Base-by-base conservation (phyloP, 2,888 invertebrate genomes). In the Macroteleia sp. region DNA sequence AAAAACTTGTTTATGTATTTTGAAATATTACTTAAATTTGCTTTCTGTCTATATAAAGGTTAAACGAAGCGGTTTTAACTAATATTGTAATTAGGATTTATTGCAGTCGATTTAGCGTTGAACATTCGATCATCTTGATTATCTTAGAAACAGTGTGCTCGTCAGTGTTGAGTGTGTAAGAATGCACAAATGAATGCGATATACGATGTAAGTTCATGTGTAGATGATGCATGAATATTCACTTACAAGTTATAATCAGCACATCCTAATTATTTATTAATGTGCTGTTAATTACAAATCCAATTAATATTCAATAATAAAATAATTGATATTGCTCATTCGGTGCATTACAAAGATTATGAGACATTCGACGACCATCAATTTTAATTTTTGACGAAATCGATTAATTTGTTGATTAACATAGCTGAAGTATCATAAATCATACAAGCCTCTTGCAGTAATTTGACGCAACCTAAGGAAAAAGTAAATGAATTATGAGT, bases 1-100 rank as follows among this genome's bases (percentile, higher is more conserved):
- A n/a, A n/a, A n/a, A n/a, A n/a, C n/a, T n/a, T n/a, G n/a, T n/a
- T n/a, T n/a, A n/a, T n/a, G n/a, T n/a, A n/a, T n/a, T n/a, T 62
- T 62, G 42, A 64, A 54, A 25, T 66, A 44, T 44, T 20, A 14
- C 41, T 50, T 16, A 32, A 59, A 59, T 57, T 52, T 12, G 64
- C 28, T 64, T 50, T 42, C 22, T 41, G 25, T 57, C 17, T 39
- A 28, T 3, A 14, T 16, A 48, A 57, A 67, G 57, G 67, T 57
- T 67, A 67, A 67, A 57, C 57, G 67, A 46, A 39, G 48, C n/a
- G 41, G 22, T 57, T 70, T 57, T 52, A 61, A 70, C 70, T 44
- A 44, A 70, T 57, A 70, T 44, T 54, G 52, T 70, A 70, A 70
- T 70, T 70, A 70, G 52, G 52, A 70, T 70, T 70, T 70, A 70